Percentiles rank a stretch among this genome's conserved stretches.
These are phyloP conservation scores for Sebastes oblongus DNA, from an alignment of 2,797 vertebrate genomes.

Conservation along the genomic window DNA sequence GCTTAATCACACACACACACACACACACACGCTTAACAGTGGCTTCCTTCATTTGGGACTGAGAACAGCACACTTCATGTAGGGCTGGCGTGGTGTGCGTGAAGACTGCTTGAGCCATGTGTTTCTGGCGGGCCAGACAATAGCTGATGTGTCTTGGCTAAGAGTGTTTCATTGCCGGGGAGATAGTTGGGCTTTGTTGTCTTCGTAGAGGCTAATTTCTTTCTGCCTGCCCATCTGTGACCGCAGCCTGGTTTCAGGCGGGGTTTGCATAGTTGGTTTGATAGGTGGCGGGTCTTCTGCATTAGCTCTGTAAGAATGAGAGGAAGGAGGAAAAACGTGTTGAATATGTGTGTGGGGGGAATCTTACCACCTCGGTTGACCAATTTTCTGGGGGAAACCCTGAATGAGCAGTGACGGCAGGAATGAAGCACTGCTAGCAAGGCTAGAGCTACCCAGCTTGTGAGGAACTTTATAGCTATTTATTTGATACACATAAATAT, in stretches of 20 bases:
- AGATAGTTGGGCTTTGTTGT: slow-evolving; percentile 72
- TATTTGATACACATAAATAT: no score
- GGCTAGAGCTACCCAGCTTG: no score
- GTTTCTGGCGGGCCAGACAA: slow-evolving; percentile 60
- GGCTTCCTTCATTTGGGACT: slow-evolving; percentile 15
- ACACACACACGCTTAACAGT: background rate
- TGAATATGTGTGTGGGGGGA: background rate
- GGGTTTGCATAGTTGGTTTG: slow-evolving; percentile 14
- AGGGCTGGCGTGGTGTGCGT: slow-evolving; percentile 42
- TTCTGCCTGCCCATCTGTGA: slow-evolving; percentile 54
- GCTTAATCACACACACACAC: background rate
- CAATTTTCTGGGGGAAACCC: slow-evolving; percentile 5
- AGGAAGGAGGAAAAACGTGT: background rate
- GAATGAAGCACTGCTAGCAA: background rate
- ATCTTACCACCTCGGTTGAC: background rate
- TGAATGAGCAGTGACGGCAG: background rate
- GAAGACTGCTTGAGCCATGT: slow-evolving; percentile 67
- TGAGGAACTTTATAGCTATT: no score
- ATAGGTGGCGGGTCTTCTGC: background rate
- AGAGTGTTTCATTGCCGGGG: slow-evolving; percentile 53
- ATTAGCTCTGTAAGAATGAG: slow-evolving; percentile 2
- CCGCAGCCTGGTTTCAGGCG: slow-evolving; percentile 27
- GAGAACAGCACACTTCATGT: slow-evolving; percentile 42
- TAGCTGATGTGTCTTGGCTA: slow-evolving; percentile 61
- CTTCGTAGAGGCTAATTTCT: slow-evolving; percentile 56